phyloP scores from a whole-genome alignment of 1,140 invertebrate genomes.

The Oncopodura yosiiana region DNA sequence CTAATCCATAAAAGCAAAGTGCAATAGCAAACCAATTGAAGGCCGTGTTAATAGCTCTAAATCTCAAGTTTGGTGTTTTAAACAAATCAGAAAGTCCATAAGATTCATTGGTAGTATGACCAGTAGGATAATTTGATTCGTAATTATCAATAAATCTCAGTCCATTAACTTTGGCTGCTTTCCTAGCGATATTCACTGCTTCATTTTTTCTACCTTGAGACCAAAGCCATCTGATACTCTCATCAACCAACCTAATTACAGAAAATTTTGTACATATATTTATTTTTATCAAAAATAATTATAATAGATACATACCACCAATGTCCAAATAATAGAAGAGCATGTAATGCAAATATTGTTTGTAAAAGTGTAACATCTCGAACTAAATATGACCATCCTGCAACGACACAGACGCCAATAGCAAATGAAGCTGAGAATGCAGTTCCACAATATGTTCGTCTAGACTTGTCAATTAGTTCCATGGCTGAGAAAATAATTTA shows the following conservation, averaged over 20 bases:
- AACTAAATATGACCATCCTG: conserved; percentile 67
- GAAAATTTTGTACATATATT: not conserved
- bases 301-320: conserved; percentile 62
- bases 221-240: conserved; percentile 75
- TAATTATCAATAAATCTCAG: conserved; percentile 37
- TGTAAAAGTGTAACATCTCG: conserved; percentile 63
- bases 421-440: conserved; percentile 71
- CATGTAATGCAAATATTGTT: conserved; percentile 67
- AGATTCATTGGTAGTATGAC: conserved; percentile 40
- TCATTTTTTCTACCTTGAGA: conserved; percentile 57
- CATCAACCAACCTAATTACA: conserved; percentile 56
- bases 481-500: conserved; percentile 51
- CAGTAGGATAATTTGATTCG: not conserved
- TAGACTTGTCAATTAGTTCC: conserved; percentile 72
- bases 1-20: conserved; percentile 74
- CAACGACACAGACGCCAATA: conserved; percentile 68
- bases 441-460: conserved; percentile 69
- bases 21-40: conserved; percentile 53
- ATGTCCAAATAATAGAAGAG: conserved; percentile 58
- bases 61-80: conserved; percentile 62
- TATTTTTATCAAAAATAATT: too few species aligned
- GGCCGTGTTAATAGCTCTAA: conserved; percentile 10
- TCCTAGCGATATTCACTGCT: conserved; percentile 59
- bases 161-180: conserved; percentile 58
- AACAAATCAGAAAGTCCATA: conserved; percentile 57